These are phyloP conservation scores for Oryzias melastigma DNA, from an alignment of 2,113 vertebrate species.

Conservation along the genomic window DNA sequence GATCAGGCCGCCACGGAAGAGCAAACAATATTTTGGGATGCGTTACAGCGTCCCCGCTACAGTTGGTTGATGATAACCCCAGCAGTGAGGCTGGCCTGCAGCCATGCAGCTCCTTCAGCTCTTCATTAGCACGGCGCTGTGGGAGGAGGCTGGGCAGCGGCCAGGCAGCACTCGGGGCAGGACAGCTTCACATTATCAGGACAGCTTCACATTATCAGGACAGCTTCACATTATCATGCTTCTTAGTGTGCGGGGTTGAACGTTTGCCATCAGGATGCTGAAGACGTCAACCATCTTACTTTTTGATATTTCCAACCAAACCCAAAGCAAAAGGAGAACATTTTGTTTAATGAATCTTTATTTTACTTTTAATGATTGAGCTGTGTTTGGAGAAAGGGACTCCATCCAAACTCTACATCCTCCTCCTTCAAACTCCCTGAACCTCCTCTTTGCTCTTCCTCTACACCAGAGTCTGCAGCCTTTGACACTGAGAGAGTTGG, in stretches of 20 bases:
- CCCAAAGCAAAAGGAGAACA: too few species aligned
- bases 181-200: too few species aligned
- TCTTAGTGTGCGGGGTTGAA: conserved; percentile 54
- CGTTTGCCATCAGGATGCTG: conserved; percentile 45
- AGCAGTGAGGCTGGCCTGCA: conserved; percentile 27
- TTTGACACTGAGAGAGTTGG: too few species aligned
- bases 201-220: too few species aligned
- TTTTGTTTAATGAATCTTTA: too few species aligned
- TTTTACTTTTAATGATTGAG: too few species aligned
- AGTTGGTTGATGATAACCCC: conserved; percentile 45
- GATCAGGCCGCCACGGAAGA: conserved; percentile 16
- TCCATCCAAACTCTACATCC: too few species aligned
- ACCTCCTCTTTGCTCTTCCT: too few species aligned
- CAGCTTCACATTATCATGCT: conserved; percentile 63
- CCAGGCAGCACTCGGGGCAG: conserved; percentile 33
- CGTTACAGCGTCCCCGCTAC: conserved; percentile 11
- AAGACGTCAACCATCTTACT: conserved; percentile 39
- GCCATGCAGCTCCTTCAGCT: conserved; percentile 34
- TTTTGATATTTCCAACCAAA: too few species aligned
- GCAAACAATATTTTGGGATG: conserved; percentile 11
- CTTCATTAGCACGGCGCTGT: conserved; percentile 30
- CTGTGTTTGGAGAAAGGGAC: too few species aligned
- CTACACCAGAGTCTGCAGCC: too few species aligned
- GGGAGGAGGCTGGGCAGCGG: conserved; percentile 16
- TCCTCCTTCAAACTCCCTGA: too few species aligned